phyloP scores from a whole-genome alignment of 2,797 vertebrate genomes.

The Sternarchorhynchus goeldii region DNA sequence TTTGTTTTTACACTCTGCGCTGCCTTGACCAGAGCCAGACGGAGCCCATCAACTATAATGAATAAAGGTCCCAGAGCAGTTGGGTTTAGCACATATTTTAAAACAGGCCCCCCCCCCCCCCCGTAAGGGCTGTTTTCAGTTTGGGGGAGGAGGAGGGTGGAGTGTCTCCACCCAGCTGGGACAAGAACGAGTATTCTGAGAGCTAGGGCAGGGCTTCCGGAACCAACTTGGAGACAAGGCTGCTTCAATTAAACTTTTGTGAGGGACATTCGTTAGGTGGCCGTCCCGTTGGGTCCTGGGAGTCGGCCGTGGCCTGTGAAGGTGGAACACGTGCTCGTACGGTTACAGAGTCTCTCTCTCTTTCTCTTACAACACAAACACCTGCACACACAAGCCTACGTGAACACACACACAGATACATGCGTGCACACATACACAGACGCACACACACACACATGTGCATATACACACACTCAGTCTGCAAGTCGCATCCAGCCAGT shows the following conservation, averaged over 20 bases:
- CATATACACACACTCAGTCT: constrained; percentile 37
- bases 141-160: background rate
- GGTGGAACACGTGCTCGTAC: too few relatives aligned
- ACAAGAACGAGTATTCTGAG: constrained; percentile 54
- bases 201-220: constrained; percentile 76
- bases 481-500: constrained; percentile 32
- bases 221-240: constrained; percentile 47
- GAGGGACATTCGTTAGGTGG: constrained; percentile 62
- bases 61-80: constrained; percentile 5
- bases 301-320: constrained; percentile 57
- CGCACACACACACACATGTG: constrained; percentile 33
- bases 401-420: constrained; percentile 32
- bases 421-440: constrained; percentile 14
- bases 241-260: constrained; percentile 71
- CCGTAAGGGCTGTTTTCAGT: constrained; percentile 31
- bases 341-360: constrained; percentile 35
- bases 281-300: constrained; percentile 60
- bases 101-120: background rate
- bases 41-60: constrained; percentile 10
- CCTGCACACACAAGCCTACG: constrained; percentile 34
- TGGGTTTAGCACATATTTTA: constrained; percentile 23
- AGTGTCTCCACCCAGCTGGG: constrained; percentile 41
- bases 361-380: constrained; percentile 7
- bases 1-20: background rate
- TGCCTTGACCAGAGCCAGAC: background rate